Percentiles rank a stretch among this genome's conserved stretches.
Conservation (phyloP, 2,888 invertebrate genomes). For the Lumbricus terrestris region DNA sequence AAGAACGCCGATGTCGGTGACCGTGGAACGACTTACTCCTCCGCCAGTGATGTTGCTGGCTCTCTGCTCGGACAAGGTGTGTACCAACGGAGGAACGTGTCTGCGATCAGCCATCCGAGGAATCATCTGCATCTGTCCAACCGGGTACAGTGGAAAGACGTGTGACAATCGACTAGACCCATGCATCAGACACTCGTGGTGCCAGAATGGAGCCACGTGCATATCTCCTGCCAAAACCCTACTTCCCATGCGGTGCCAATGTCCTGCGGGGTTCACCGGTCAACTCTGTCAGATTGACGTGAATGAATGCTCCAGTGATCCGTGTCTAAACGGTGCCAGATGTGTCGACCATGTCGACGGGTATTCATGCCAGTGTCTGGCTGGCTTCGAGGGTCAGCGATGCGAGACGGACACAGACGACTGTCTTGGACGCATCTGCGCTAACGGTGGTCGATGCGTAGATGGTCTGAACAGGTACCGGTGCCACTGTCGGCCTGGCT, state of each 20-base stretch:
- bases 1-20: neutral
- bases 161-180: neutral
- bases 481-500: slow-evolving; percentile 3
- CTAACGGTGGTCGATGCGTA: neutral
- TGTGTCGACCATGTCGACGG: neutral
- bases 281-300: neutral
- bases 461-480: slow-evolving; percentile 10
- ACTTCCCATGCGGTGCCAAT: neutral
- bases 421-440: slow-evolving; percentile 9
- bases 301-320: neutral
- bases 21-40: neutral
- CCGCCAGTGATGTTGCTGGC: neutral
- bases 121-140: neutral
- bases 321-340: neutral
- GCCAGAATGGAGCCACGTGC: neutral
- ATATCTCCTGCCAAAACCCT: neutral
- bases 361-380: neutral
- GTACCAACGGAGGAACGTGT: neutral
- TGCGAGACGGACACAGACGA: slow-evolving; percentile 3
- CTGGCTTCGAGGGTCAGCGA: neutral
- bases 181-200: neutral
- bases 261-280: neutral
- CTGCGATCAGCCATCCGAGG: neutral
- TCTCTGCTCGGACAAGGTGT: neutral
- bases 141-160: neutral